Percentiles rank a stretch among this genome's conserved stretches.
phyloP scores from a whole-genome alignment of 2,888 invertebrate genomes.

The Hirtodrosophila duncani region DNA sequence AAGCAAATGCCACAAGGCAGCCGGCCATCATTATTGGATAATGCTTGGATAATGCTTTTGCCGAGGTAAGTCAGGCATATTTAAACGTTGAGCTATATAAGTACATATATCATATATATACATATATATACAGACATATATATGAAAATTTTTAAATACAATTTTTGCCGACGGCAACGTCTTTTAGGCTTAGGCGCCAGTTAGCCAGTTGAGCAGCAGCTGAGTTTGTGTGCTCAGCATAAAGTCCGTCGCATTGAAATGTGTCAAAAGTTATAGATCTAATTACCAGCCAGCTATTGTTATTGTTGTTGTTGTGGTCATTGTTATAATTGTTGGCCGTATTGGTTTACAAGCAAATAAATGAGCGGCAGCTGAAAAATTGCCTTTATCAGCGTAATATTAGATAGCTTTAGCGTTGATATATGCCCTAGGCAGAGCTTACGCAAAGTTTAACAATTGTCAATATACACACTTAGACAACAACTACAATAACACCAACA shows the following conservation, averaged over 20 bases:
- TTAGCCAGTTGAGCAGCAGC: slow-evolving; percentile 10
- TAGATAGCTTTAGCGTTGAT: slow-evolving; percentile 29
- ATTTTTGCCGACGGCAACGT: slow-evolving; percentile 58
- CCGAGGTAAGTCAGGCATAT: slow-evolving; percentile 44
- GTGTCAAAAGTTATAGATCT: slow-evolving; percentile 54
- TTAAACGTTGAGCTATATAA: no score
- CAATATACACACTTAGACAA: no score
- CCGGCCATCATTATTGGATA: slow-evolving; percentile 47
- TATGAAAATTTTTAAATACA: neutral
- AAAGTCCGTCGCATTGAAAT: slow-evolving; percentile 38
- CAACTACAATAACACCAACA: no score
- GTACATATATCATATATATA: slow-evolving; percentile 28
- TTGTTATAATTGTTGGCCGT: neutral
- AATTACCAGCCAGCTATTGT: slow-evolving; percentile 35
- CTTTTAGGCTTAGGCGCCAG: slow-evolving; percentile 59
- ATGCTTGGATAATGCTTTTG: slow-evolving; percentile 63
- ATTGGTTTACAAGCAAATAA: slow-evolving; percentile 37
- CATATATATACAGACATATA: neutral
- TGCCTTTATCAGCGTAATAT: slow-evolving; percentile 43
- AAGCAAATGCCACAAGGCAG: slow-evolving; percentile 14
- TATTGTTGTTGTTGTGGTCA: slow-evolving; percentile 4
- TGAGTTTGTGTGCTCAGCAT: slow-evolving; percentile 34
- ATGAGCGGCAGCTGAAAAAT: slow-evolving; percentile 22
- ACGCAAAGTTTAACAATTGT: no score
- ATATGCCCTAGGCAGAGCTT: no score